Conservation (phyloP, 2,113 vertebrate species). For the Machaerirhynchus nigripectus region DNA sequence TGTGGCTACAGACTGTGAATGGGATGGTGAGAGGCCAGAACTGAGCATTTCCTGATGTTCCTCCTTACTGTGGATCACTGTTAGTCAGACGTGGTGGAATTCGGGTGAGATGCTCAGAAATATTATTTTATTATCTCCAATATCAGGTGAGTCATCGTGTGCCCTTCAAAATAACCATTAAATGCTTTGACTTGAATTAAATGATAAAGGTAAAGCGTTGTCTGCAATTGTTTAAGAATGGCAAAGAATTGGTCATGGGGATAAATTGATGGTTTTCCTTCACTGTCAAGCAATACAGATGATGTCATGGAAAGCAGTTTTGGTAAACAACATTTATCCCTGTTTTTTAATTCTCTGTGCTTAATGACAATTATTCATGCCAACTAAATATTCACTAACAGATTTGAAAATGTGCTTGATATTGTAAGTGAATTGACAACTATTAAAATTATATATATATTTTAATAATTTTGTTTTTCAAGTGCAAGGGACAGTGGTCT, state of each 20-base stretch:
- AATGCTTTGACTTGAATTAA: background rate
- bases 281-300: background rate
- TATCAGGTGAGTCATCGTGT: background rate
- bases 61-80: background rate
- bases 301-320: background rate
- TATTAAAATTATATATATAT: background rate
- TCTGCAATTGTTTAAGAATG: background rate
- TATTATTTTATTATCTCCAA: background rate
- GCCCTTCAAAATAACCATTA: background rate
- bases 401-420: conserved; percentile 35
- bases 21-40: background rate
- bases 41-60: rapidly evolving
- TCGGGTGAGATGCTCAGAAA: background rate
- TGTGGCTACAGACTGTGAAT: background rate
- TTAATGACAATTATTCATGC: conserved; percentile 26
- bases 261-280: background rate
- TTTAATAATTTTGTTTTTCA: background rate
- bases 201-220: background rate
- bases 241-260: background rate
- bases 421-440: background rate
- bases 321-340: conserved; percentile 39
- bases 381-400: conserved; percentile 37
- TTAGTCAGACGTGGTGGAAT: background rate
- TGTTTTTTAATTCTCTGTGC: conserved; percentile 26
- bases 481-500: background rate